Evolutionary conservation across 1,140 invertebrate species (phyloP).

Genomic region (Bombus turneri): DNA sequence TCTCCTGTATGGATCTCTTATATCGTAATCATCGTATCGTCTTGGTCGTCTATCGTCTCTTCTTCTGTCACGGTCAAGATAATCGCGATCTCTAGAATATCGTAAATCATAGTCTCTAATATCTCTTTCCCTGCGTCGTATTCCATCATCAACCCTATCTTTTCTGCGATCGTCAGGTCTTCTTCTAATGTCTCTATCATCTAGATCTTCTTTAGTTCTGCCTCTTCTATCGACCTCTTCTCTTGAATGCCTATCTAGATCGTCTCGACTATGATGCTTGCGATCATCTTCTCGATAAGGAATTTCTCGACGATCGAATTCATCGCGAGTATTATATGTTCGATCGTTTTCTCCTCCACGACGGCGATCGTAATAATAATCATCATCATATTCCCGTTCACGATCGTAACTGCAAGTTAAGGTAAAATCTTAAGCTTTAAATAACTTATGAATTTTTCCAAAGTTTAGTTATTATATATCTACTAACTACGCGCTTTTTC

Average conservation of each 20-base stretch:
- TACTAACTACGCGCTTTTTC: constrained; percentile 76
- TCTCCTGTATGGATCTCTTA: constrained; percentile 73
- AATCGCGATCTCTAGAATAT: constrained; percentile 75
- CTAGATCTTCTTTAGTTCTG: constrained; percentile 76
- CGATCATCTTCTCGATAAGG: constrained; percentile 77
- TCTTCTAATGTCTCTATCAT: constrained; percentile 77
- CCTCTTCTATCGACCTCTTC: constrained; percentile 75
- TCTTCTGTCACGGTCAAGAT: constrained; percentile 75
- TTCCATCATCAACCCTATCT: constrained; percentile 70
- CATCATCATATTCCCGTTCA: constrained; percentile 79
- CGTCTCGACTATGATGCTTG: constrained; percentile 75
- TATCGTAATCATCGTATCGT: constrained; percentile 79
- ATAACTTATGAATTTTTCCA: background rate
- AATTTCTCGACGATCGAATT: constrained; percentile 76
- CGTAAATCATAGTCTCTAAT: constrained; percentile 74
- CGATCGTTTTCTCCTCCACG: constrained; percentile 80
- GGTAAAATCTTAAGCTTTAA: background rate
- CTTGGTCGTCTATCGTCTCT: constrained; percentile 75
- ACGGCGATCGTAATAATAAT: constrained; percentile 82
- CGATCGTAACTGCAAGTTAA: constrained; percentile 74
- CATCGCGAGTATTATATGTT: constrained; percentile 76
- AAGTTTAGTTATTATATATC: background rate
- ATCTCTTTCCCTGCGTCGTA: constrained; percentile 71
- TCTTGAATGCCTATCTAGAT: constrained; percentile 73
- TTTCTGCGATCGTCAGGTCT: constrained; percentile 74